Evolutionary conservation across 2,113 vertebrate genomes (phyloP), one percentile per base, ranked within the genome.

Genomic region (Chaetura pelagica): DNA sequence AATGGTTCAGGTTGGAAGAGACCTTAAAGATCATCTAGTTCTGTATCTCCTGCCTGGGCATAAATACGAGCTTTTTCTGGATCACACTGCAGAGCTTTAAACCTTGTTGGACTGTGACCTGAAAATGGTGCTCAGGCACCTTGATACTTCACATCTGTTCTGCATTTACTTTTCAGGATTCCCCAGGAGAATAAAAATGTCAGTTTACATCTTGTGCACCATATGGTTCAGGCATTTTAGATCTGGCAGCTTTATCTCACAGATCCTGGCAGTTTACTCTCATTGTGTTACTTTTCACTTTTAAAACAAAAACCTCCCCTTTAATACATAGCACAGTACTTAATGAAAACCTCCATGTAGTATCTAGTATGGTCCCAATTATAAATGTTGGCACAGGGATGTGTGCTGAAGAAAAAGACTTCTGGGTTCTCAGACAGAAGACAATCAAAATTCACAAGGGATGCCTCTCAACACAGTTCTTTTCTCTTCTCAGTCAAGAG

Each of bases 131-230:
- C 55, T 89, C 54, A 63, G 38, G 22, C 30, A 83, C 62, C 59
- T 87, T 84, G 67, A 69, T 76, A 71, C 3, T 63, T 86, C 49
- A 15, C 90, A 94, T 93, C 64, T 88, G 49, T 73, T 96, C 69
- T 9, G 42, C 34, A 89, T 96, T 93, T 88, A 29, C 30, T 89
- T 91, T 94, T 96, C 64, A 82, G 78, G 40, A 61, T 52, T 87
- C 46, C 35, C 30, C 69, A 84, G 34, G 69, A 93, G 96, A 95
- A 96, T 93, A 90, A 96, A 97, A 96, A 91, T 54, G 51, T 96
- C 64, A 91, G 83, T 87, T 97, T 94, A 75, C 76, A 82, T 89
- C 58, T 78, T 85, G 64, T 15, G n/a, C 51, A 71, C 80, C 42
- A 59, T 59, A 35, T 63, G 69, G 73, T 69, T 80, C 48, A 87